These are phyloP conservation scores for Probosciger aterrimus DNA, from an alignment of 2,113 vertebrate species.

Conservation along the genomic window DNA sequence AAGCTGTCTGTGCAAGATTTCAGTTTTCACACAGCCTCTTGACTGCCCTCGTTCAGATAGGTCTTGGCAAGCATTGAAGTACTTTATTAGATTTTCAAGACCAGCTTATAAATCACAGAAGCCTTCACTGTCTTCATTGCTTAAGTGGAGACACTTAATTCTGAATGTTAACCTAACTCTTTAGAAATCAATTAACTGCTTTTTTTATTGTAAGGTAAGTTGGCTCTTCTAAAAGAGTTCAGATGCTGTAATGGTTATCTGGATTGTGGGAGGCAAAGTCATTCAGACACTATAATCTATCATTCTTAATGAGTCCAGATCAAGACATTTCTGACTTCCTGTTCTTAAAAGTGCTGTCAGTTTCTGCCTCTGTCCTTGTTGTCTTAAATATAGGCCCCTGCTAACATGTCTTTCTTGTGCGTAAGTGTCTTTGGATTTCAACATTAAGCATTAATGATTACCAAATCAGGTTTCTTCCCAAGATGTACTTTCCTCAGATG, in stretches of 20 bases:
- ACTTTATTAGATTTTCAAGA: neutral
- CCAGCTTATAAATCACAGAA: neutral
- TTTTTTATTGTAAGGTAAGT: neutral
- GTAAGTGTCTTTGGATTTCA: neutral
- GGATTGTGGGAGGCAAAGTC: neutral
- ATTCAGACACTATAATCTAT: neutral
- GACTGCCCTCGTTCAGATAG: neutral
- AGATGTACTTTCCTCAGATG: neutral
- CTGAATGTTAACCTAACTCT: neutral
- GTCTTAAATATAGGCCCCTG: neutral
- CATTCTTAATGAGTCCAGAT: neutral
- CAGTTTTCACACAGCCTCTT: neutral
- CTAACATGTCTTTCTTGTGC: neutral
- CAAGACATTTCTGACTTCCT: neutral
- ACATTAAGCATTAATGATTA: neutral
- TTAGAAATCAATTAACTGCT: neutral
- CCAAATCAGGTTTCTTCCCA: neutral
- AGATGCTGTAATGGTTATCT: neutral
- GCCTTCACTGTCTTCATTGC: neutral
- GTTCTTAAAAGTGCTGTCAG: neutral
- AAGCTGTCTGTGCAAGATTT: neutral
- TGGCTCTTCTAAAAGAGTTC: neutral
- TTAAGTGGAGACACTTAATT: neutral
- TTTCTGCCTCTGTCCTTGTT: neutral
- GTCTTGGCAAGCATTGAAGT: neutral